Percentiles rank a stretch among this genome's conserved stretches.
These are phyloP conservation scores for Cassiopea andromeda DNA, from an alignment of 30 jellyfish, hydroid and myxozoan genomes.

Conservation along the genomic window DNA sequence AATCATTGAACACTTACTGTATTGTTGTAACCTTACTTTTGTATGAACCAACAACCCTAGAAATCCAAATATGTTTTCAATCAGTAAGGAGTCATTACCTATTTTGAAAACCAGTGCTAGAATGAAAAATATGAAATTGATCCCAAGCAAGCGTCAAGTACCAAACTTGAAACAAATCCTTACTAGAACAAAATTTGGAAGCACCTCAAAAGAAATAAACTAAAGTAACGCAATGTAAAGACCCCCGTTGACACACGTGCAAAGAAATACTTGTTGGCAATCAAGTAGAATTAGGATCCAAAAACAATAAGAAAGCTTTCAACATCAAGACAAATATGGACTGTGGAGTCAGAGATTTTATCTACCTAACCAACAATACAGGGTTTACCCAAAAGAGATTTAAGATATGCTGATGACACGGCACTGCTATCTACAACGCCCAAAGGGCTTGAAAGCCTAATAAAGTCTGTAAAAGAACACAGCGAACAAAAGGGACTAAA, in stretches of 20 bases:
- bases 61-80: constrained; percentile 22
- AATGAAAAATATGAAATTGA: constrained; percentile 11
- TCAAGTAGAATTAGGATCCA: constrained; percentile 10
- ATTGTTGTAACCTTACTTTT: background rate
- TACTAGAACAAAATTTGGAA: constrained; percentile 26
- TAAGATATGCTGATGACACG: no score
- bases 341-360: background rate
- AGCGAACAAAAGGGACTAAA: no score
- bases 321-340: constrained; percentile 2
- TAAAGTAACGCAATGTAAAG: background rate
- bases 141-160: constrained; percentile 44
- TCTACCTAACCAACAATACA: background rate
- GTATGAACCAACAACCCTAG: constrained; percentile 47
- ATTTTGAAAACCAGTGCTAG: constrained; percentile 37
- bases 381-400: no score
- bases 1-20: no score
- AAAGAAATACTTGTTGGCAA: constrained; percentile 22
- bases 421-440: no score
- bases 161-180: constrained; percentile 21
- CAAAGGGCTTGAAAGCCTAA: no score
- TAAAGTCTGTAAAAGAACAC: no score
- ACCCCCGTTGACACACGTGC: constrained; percentile 12
- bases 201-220: background rate
- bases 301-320: background rate
- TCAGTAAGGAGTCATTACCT: constrained; percentile 14